Evolutionary conservation across 1,140 invertebrate genomes (phyloP).

Genomic region (Platyscapa corneri): DNA sequence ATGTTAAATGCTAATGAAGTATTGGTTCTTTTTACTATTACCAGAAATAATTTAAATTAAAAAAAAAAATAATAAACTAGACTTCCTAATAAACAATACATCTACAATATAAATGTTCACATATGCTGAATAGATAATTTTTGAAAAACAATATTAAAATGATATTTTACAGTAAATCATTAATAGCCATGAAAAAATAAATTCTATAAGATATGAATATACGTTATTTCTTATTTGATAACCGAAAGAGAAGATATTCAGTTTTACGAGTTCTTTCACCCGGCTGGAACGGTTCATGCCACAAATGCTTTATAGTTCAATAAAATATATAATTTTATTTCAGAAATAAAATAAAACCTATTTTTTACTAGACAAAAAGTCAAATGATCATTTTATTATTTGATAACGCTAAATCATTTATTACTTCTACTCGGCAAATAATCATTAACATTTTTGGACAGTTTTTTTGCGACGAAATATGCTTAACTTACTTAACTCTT

Average conservation of each 20-base stretch:
- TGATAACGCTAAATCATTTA: background rate
- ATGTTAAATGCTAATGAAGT: too few species aligned
- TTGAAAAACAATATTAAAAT: too few species aligned
- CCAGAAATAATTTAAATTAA: too few species aligned
- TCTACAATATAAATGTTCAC: too few species aligned
- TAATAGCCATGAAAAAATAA: background rate
- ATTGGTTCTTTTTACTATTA: too few species aligned
- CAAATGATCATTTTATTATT: background rate
- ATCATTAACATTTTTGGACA: background rate
- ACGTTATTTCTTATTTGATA: background rate
- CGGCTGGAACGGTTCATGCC: background rate
- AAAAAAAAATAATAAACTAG: too few species aligned
- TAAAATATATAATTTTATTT: background rate
- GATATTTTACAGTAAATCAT: background rate
- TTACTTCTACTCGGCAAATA: background rate
- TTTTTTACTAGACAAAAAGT: background rate
- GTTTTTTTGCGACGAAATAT: background rate
- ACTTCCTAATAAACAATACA: too few species aligned
- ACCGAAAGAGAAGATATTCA: background rate
- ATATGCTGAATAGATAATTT: too few species aligned
- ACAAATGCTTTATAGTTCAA: background rate
- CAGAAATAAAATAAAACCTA: background rate
- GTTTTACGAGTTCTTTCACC: conserved; percentile 10
- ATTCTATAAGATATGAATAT: background rate
- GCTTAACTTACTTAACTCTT: background rate